phyloP scores from a whole-genome alignment of 2,888 invertebrate genomes.

The Amiota mariae region DNA sequence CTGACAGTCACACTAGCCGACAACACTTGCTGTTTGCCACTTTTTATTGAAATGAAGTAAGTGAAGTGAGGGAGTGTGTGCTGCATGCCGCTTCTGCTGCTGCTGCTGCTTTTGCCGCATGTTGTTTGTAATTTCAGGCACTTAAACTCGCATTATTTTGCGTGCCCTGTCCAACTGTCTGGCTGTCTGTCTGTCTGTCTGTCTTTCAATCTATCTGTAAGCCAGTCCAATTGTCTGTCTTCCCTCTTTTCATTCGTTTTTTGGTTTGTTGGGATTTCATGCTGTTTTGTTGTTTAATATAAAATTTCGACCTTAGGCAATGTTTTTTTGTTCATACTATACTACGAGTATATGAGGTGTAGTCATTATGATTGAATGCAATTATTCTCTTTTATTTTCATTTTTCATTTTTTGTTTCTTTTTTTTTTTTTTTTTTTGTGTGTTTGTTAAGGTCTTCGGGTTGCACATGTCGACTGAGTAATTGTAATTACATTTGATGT shows the following conservation, averaged over 20 bases:
- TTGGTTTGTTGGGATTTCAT: background rate
- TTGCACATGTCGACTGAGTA: conserved; percentile 40
- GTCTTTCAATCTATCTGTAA: background rate
- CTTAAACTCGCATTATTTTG: conserved; percentile 51
- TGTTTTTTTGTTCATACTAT: conserved; percentile 43
- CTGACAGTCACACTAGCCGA: background rate
- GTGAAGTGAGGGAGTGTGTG: conserved; percentile 6
- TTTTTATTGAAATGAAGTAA: conserved; percentile 3
- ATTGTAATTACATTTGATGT: conserved; percentile 53
- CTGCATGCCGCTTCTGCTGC: conserved; percentile 16
- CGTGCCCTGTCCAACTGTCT: background rate
- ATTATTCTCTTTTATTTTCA: background rate
- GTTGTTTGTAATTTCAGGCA: conserved; percentile 59
- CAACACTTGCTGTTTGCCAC: conserved; percentile 16
- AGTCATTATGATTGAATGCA: conserved; percentile 54
- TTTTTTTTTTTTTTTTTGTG: background rate
- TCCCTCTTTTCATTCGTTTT: background rate
- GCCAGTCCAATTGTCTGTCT: conserved; percentile 9
- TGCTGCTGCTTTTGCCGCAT: conserved; percentile 7
- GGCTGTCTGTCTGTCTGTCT: background rate
- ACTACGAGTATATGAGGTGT: conserved; percentile 53
- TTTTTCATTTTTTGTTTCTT: background rate
- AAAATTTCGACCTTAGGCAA: conserved; percentile 48
- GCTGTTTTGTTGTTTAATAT: conserved; percentile 3
- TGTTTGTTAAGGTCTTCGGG: background rate